These are phyloP conservation scores for Zosterops lateralis DNA, from an alignment of 2,113 vertebrate species.

Conservation along the genomic window DNA sequence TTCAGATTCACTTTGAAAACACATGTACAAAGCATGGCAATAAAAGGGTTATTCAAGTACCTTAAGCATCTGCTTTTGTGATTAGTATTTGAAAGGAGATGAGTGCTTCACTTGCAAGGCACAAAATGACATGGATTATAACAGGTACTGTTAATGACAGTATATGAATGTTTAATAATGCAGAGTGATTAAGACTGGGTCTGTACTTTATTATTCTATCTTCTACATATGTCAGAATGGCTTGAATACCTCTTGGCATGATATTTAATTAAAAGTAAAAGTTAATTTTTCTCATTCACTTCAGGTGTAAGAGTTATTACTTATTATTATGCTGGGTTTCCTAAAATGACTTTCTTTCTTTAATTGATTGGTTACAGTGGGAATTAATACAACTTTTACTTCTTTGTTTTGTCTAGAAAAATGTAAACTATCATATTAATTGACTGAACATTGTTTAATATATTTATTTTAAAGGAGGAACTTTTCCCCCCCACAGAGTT, in stretches of 20 bases:
- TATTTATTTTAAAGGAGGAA: neutral
- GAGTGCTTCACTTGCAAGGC: constrained; percentile 56
- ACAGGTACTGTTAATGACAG: constrained; percentile 75
- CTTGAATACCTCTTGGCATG: constrained; percentile 68
- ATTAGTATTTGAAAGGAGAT: constrained; percentile 69
- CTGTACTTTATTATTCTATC: constrained; percentile 75
- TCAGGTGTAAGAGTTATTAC: constrained; percentile 54
- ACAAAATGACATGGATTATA: constrained; percentile 73
- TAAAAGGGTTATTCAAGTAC: constrained; percentile 58
- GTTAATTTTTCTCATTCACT: constrained; percentile 70
- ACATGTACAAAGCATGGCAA: neutral
- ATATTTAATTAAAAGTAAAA: constrained; percentile 74
- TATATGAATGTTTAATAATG: constrained; percentile 76
- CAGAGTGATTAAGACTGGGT: constrained; percentile 72
- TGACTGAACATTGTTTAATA: neutral
- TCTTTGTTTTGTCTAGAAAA: constrained; percentile 8
- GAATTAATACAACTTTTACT: constrained; percentile 21
- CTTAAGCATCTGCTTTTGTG: constrained; percentile 62
- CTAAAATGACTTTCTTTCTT: constrained; percentile 48
- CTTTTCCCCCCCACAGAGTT: accelerated
- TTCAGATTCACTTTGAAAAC: neutral
- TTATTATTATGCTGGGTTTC: constrained; percentile 64
- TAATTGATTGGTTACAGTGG: constrained; percentile 38
- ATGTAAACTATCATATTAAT: neutral
- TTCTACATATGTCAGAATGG: constrained; percentile 68